These are phyloP conservation scores for Eucidaris tribuloides DNA, from an alignment of 35 echinoderm and acorn worm species.

Conservation along the genomic window DNA sequence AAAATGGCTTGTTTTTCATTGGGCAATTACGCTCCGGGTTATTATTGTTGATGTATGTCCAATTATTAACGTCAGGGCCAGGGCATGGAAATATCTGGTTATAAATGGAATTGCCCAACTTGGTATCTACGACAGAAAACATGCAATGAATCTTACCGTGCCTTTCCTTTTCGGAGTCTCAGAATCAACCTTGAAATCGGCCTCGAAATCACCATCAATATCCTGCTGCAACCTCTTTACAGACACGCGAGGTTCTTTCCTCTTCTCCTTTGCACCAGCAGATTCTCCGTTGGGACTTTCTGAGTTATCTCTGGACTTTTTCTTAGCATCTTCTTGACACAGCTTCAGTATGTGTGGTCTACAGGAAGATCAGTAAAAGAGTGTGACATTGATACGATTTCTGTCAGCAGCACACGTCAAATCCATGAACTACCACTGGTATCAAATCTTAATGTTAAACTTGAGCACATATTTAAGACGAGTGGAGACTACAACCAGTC, in stretches of 20 bases:
- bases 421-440: no score
- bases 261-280: not conserved
- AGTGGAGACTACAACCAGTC: no score
- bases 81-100: no score
- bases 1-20: no score
- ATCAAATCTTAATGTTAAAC: no score
- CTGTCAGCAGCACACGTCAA: no score
- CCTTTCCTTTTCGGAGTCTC: not conserved
- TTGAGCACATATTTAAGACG: no score
- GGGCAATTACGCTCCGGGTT: no score
- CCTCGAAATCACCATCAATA: not conserved
- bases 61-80: no score
- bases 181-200: not conserved
- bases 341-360: conserved; percentile 66
- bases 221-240: not conserved
- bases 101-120: no score
- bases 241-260: not conserved
- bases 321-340: conserved; percentile 45
- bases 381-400: no score
- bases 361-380: not conserved
- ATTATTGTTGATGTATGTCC: no score
- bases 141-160: not conserved
- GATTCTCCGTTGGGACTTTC: not conserved
- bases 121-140: not conserved
- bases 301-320: not conserved